Evolutionary conservation across 2,113 vertebrate species (phyloP), one percentile per base, ranked within the genome.

Genomic region (Ophthalmolycus amberensis): DNA sequence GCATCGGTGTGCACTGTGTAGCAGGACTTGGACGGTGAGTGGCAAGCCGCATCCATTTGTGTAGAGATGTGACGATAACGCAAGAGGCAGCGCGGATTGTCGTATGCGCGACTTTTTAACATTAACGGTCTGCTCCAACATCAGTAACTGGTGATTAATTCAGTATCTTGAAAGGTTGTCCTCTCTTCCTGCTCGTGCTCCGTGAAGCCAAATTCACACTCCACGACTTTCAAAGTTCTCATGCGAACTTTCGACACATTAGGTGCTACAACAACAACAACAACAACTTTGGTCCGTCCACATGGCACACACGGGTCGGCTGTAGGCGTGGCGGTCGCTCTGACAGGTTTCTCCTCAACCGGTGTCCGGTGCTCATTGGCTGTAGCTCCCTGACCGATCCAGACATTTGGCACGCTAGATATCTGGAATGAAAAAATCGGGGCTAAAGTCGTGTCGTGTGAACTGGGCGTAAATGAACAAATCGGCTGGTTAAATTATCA

Each of bases 1-100:
- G 97, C 87, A 94, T 99, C 9, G 98, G 98, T 10, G 98, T 99
- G 64, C 98, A 99, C 95, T 99, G 98, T 71, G 97, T 99, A 52
- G 98, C 98, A 15, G 98, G 98, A 20, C 89, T 99, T 90, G 98
- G 98, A 80, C 96, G 98, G 98, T 99, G 79, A 83, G 94, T 67
- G 54, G 44, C 83, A 9, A 15, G 37, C 5, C 54, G 18, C 20
- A 10, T 56, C 62, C 14, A n/a, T 71, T 54, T 27, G 40, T 62
- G 22, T 22, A 3, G 11, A 34, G 18, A 50, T 14, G 44, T 46
- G 38, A 60, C 4, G 0, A 14, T 58, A 63, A 65, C 42, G n/a
- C 18, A 20, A 12, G 8, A 71, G 20, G 46, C 46, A 32, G 20
- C 0, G 1, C 38, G 20, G 20, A 37, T 16, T 63, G 20, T 52